These are phyloP conservation scores for Zonitis immaculata DNA, from an alignment of 2,888 invertebrate species.

Conservation along the genomic window DNA sequence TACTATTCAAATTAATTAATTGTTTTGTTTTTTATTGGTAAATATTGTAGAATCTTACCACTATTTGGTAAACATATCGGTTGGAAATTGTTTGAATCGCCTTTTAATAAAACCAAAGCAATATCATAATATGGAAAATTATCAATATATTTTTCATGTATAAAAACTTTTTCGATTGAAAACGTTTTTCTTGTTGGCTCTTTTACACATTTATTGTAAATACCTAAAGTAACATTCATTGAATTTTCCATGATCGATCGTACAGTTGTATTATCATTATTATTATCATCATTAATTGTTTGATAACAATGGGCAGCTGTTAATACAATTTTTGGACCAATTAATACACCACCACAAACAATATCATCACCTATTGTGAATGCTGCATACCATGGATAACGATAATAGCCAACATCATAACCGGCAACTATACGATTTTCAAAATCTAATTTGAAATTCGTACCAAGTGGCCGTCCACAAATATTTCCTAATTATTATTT, in stretches of 20 bases:
- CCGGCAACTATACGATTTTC: slow-evolving; percentile 42
- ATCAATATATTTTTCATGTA: slow-evolving; percentile 42
- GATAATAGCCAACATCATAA: slow-evolving; percentile 44
- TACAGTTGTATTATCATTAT: neutral
- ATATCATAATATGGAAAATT: slow-evolving; percentile 44
- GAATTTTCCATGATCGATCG: neutral
- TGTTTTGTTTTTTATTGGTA: too few relatives aligned
- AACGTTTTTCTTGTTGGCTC: slow-evolving; percentile 35
- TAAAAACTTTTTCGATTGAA: slow-evolving; percentile 36
- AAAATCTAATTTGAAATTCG: slow-evolving; percentile 24
- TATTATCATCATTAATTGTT: slow-evolving; percentile 29
- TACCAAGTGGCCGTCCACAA: slow-evolving; percentile 36
- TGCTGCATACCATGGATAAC: slow-evolving; percentile 46
- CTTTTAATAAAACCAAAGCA: slow-evolving; percentile 37
- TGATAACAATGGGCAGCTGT: slow-evolving; percentile 47
- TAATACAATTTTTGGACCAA: slow-evolving; percentile 39
- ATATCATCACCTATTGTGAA: slow-evolving; percentile 32
- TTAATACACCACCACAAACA: slow-evolving; percentile 42
- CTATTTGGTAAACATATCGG: slow-evolving; percentile 42
- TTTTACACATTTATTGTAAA: slow-evolving; percentile 41
- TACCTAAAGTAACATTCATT: slow-evolving; percentile 35
- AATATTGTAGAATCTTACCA: too few relatives aligned
- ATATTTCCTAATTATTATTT: slow-evolving; percentile 5
- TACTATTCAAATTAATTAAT: too few relatives aligned
- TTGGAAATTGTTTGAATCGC: slow-evolving; percentile 31